Percentiles rank a stretch among this genome's conserved stretches.
Conservation (phyloP, 2,113 vertebrate species). For the Pseudolaguvia tuberculata region DNA sequence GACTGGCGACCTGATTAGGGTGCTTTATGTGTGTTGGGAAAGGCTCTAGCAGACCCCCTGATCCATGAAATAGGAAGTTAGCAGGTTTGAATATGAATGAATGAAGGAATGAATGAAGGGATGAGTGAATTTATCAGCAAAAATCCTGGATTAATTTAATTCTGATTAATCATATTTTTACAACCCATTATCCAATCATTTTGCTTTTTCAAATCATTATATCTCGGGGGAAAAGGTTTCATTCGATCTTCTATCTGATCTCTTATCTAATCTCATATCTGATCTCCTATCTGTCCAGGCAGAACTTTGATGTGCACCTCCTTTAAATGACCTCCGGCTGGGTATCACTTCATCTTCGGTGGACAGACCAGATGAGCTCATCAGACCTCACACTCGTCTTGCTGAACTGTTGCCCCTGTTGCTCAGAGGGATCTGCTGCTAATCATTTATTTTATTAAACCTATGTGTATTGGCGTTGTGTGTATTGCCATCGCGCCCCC, state of each 20-base stretch:
- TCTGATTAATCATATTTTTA: not conserved
- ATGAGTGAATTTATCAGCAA: no score
- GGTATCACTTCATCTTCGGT: slow-evolving; percentile 4
- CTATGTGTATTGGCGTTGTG: not conserved
- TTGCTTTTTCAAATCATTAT: no score
- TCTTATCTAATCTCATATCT: no score
- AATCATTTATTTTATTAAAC: slow-evolving; percentile 12
- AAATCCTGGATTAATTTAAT: not conserved
- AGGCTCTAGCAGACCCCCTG: no score
- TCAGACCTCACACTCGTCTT: slow-evolving; percentile 19
- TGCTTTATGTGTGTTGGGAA: no score
- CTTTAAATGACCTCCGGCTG: not conserved
- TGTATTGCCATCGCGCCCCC: slow-evolving; percentile 43
- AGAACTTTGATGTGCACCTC: not conserved
- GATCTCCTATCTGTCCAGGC: not conserved
- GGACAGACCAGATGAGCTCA: slow-evolving; percentile 13
- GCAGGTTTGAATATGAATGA: no score
- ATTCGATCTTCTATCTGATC: not conserved
- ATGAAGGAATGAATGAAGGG: no score
- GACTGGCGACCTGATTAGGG: no score
- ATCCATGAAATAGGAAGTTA: no score
- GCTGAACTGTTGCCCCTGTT: slow-evolving; percentile 6
- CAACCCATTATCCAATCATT: not conserved
- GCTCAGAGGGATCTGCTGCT: slow-evolving; percentile 7
- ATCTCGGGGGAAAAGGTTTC: no score